phyloP scores from a whole-genome alignment of 1,140 invertebrate genomes.

The Dendrolimus kikuchii region DNA sequence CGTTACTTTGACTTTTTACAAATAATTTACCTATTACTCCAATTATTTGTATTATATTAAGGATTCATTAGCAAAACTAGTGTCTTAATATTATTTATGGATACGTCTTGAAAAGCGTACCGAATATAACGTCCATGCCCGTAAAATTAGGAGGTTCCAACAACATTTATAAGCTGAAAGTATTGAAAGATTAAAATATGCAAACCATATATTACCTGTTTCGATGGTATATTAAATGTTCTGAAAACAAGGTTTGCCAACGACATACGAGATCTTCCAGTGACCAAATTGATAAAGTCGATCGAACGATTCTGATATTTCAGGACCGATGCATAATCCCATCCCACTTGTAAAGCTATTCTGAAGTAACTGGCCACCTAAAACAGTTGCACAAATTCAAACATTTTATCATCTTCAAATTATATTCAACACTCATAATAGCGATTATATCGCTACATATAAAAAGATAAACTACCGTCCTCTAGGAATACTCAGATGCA shows the following conservation, averaged over 20 bases:
- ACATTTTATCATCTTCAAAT: no score
- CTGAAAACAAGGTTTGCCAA: conserved; percentile 65
- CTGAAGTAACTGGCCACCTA: conserved; percentile 61
- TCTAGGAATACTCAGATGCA: no score
- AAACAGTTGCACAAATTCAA: neutral
- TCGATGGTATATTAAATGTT: conserved; percentile 60
- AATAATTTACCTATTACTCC: no score
- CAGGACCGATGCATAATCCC: conserved; percentile 57
- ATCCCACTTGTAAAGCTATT: conserved; percentile 62
- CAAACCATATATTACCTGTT: conserved; percentile 38
- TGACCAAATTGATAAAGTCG: conserved; percentile 65
- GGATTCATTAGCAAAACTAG: no score
- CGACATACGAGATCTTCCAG: conserved; percentile 58
- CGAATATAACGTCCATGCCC: no score
- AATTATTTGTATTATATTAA: no score
- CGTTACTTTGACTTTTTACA: no score
- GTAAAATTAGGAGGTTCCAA: neutral
- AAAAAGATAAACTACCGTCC: no score
- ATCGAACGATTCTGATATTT: conserved; percentile 59
- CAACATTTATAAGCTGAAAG: neutral
- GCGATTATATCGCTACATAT: no score
- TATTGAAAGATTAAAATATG: neutral
- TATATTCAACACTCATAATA: no score
- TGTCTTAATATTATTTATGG: no score
- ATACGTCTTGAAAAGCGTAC: no score